Conservation (phyloP, 2,113 vertebrate genomes). For the Symphodus melops region DNA sequence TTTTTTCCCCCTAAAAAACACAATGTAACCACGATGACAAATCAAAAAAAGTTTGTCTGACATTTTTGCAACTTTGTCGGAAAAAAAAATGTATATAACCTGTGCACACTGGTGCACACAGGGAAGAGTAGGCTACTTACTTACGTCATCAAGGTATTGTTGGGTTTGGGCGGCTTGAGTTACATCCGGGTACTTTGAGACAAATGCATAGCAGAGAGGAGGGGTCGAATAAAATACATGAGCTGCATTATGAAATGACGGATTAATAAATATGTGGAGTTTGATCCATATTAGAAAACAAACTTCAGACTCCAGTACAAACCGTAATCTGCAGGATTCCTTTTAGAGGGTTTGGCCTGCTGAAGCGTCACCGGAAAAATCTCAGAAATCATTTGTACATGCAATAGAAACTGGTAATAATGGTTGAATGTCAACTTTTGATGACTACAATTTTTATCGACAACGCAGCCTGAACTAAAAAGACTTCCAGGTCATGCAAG, state of each 20-base stretch:
- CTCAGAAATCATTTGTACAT: too few relatives aligned
- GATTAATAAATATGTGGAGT: neutral
- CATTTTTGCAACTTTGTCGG: too few relatives aligned
- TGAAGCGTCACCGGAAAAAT: neutral
- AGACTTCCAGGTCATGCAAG: neutral
- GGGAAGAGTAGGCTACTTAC: too few relatives aligned
- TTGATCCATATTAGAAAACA: neutral
- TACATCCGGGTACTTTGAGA: too few relatives aligned
- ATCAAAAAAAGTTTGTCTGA: too few relatives aligned
- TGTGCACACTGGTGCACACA: too few relatives aligned
- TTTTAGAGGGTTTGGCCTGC: neutral
- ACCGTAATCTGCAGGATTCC: neutral
- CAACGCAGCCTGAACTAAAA: neutral
- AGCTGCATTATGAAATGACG: neutral
- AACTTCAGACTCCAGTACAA: neutral
- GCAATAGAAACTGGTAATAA: neutral
- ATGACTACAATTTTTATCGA: neutral
- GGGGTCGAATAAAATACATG: neutral
- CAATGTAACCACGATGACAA: too few relatives aligned
- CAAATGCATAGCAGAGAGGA: neutral
- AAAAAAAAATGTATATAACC: too few relatives aligned
- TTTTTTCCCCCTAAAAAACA: too few relatives aligned
- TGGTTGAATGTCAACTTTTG: too few relatives aligned
- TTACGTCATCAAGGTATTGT: neutral
- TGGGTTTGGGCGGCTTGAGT: too few relatives aligned